These are phyloP conservation scores for Prostheceraeus crozeri DNA, from an alignment of 2,888 invertebrate species.

Conservation along the genomic window DNA sequence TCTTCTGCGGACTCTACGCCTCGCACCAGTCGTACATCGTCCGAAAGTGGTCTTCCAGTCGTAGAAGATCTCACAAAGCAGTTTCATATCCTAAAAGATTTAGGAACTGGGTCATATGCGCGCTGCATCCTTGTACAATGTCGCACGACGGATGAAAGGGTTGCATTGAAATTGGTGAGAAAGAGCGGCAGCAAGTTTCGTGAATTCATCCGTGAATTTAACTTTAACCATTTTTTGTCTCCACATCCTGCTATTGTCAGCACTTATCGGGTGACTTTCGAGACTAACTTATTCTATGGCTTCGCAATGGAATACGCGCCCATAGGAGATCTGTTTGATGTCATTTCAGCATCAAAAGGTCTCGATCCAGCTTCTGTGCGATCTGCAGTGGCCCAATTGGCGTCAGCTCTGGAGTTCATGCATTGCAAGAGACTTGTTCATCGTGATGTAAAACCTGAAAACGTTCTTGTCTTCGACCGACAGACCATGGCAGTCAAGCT, in stretches of 20 bases:
- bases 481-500: constrained; percentile 86
- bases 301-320: constrained; percentile 86
- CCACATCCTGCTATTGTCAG: background rate
- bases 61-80: too few species aligned
- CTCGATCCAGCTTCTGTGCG: constrained; percentile 63
- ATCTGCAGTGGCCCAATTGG: constrained; percentile 77
- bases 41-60: too few species aligned
- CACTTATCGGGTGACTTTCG: background rate
- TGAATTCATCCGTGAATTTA: background rate
- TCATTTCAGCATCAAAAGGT: constrained; percentile 53
- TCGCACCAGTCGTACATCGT: too few species aligned
- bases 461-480: constrained; percentile 81
- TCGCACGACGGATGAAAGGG: too few species aligned
- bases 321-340: constrained; percentile 80
- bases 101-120: too few species aligned
- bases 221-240: background rate
- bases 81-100: too few species aligned
- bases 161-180: too few species aligned
- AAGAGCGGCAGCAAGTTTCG: background rate
- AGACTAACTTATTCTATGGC: background rate
- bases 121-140: too few species aligned
- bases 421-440: constrained; percentile 87
- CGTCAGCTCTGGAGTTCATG: constrained; percentile 85
- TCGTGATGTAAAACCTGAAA: constrained; percentile 86
- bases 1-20: too few species aligned